A percentile compares a stretch with the other conserved stretches of the same genome.
These are phyloP conservation scores for Puma concolor DNA, from an alignment of 2,113 vertebrate species.

Conservation along the genomic window DNA sequence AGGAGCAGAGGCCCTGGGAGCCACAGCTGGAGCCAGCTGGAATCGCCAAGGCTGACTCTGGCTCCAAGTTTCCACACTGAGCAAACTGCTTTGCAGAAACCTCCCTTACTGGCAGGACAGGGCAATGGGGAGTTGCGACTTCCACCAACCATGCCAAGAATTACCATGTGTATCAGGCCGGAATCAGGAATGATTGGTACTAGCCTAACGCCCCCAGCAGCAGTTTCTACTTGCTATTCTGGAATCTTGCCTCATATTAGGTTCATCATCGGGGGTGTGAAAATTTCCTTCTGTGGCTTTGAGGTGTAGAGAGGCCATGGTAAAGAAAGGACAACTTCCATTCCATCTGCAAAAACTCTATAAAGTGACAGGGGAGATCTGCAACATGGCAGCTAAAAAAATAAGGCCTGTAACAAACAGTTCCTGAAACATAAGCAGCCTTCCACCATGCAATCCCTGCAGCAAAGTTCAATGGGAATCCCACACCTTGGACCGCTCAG, in stretches of 20 bases:
- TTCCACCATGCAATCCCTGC: background rate
- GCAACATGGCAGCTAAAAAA: background rate
- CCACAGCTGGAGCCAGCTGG: background rate
- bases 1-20: background rate
- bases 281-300: background rate
- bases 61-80: background rate
- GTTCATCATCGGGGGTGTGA: background rate
- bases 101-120: background rate
- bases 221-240: background rate
- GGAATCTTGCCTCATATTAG: background rate
- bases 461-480: background rate
- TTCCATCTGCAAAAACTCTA: background rate
- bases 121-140: background rate
- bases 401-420: background rate
- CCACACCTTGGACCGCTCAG: fast-evolving
- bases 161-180: background rate
- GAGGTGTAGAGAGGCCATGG: background rate
- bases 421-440: background rate
- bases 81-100: background rate
- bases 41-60: background rate
- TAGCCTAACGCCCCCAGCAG: background rate
- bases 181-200: background rate
- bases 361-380: background rate
- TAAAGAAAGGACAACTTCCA: background rate
- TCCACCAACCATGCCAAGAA: background rate